A percentile compares a stretch with the other conserved stretches of the same genome.
Evolutionary conservation across 2,113 vertebrate genomes (phyloP).

Genomic region (Oncorhynchus nerka): DNA sequence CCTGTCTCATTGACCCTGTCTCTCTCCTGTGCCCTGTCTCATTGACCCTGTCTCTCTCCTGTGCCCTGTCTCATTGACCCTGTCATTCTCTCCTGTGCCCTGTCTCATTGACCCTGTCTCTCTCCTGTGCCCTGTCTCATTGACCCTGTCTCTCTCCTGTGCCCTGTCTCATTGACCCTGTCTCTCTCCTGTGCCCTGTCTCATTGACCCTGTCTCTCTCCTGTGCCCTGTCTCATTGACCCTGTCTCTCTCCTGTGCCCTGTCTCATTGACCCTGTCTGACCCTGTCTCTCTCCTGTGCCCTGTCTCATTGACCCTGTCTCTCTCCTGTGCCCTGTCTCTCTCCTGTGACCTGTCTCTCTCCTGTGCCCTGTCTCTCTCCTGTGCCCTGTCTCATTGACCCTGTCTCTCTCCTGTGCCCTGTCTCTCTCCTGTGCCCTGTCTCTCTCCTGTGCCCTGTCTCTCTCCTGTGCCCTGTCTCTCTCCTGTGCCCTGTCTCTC

Average conservation of each 20-base stretch:
- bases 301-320: not conserved
- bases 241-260: conserved; percentile 7
- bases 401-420: conserved; percentile 16
- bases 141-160: conserved; percentile 10
- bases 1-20: not conserved
- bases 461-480: conserved; percentile 14
- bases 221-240: conserved; percentile 11
- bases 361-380: not conserved
- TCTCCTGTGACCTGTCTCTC: too few species aligned
- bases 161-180: not conserved
- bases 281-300: conserved; percentile 15
- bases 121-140: conserved; percentile 15
- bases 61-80: too few species aligned
- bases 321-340: conserved; percentile 13
- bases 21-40: conserved; percentile 14
- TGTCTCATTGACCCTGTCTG: not conserved
- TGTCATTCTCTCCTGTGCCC: conserved; percentile 16
- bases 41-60: too few species aligned
- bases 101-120: too few species aligned
- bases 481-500: not conserved
- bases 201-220: not conserved
- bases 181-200: conserved; percentile 17
- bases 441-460: conserved; percentile 11
- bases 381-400: conserved; percentile 1
- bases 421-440: too few species aligned